Base-by-base conservation (phyloP, 2,888 invertebrate genomes). In the Cephus pygmeus region DNA sequence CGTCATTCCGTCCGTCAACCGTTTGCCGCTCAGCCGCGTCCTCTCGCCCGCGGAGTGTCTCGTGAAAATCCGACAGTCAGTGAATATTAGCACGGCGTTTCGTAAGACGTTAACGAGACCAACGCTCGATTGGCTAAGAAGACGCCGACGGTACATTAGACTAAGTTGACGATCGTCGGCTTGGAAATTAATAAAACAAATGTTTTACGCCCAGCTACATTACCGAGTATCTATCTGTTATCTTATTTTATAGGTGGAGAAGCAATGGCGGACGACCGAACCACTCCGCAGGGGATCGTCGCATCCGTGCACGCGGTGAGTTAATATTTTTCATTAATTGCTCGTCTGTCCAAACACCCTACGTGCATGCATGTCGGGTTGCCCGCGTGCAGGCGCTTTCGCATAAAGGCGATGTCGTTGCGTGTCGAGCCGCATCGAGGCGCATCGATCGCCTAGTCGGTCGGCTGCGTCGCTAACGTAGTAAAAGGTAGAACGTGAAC, bases 211-310 rank as follows among this genome's bases (percentile, higher is more conserved):
- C 1, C 40, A 56, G 0, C 23, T 23, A 9, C 23, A 1, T 23
- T 56, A 23, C 23, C 56, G 23, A 9, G 23, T 15, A 23, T 56
- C 2, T 56, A 56, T 56, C 23, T 56, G 6, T 9, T 15, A 1
- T 23, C 23, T 56, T 56, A 2, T 23, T 23, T 71, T 71, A 34
- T 9, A 71, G 71, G 31, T 31, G 71, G 34, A 71, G 31, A 6
- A 71, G 71, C 71, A 71, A 71, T 71, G 71, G 71, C 71, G 12
- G 71, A 71, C 71, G 31, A 71, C 34, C 71, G 71, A 23, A 33
- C 11, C 34, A 23, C 71, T 34, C 12, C 71, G 1, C 71, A 31
- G 31, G 71, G 71, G 71, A 34, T 71, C 34, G 71, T 71, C 71
- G 34, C 31, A 31, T 34, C 31, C 6, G 71, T 34, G 15, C 31